A percentile compares a stretch with the other conserved stretches of the same genome.
Evolutionary conservation across 2,113 vertebrate species (phyloP).

Genomic region (Scomber colias): DNA sequence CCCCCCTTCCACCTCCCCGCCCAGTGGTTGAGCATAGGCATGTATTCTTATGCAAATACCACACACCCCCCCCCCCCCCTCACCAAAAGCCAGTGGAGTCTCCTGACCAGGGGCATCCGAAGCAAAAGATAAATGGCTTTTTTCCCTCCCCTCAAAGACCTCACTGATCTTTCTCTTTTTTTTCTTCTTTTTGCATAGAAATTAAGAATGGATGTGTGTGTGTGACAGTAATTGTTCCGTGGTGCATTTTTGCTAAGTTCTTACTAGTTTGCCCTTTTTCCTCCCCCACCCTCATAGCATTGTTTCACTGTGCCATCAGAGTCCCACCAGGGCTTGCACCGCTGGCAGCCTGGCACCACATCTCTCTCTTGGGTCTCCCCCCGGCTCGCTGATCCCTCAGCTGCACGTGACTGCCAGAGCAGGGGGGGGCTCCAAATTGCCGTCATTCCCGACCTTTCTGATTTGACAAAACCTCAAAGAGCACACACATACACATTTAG

Average conservation of each 20-base stretch:
- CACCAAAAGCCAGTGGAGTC: constrained; percentile 55
- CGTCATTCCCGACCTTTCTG: not conserved
- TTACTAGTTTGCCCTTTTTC: constrained; percentile 4
- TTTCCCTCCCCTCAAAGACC: constrained; percentile 52
- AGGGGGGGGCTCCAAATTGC: not conserved
- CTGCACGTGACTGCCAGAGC: not conserved
- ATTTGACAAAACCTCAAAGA: not conserved
- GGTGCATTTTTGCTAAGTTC: constrained; percentile 60
- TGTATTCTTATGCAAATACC: constrained; percentile 82
- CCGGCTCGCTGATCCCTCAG: constrained; percentile 14
- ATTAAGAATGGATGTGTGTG: constrained; percentile 65
- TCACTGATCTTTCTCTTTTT: constrained; percentile 69
- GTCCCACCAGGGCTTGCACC: constrained; percentile 26
- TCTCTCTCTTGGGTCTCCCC: constrained; percentile 13
- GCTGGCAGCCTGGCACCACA: constrained; percentile 29
- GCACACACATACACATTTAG: too few species aligned
- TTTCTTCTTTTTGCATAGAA: constrained; percentile 61
- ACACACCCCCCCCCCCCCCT: constrained; percentile 33
- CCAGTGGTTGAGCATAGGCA: constrained; percentile 52
- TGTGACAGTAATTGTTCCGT: constrained; percentile 69
- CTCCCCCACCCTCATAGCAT: not conserved
- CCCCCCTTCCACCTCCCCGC: not conserved
- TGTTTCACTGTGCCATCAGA: not conserved
- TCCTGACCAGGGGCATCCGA: constrained; percentile 69
- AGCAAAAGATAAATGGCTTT: constrained; percentile 72